These are phyloP conservation scores for Sinhomidia bicolor DNA, from an alignment of 2,888 invertebrate genomes.

Conservation along the genomic window DNA sequence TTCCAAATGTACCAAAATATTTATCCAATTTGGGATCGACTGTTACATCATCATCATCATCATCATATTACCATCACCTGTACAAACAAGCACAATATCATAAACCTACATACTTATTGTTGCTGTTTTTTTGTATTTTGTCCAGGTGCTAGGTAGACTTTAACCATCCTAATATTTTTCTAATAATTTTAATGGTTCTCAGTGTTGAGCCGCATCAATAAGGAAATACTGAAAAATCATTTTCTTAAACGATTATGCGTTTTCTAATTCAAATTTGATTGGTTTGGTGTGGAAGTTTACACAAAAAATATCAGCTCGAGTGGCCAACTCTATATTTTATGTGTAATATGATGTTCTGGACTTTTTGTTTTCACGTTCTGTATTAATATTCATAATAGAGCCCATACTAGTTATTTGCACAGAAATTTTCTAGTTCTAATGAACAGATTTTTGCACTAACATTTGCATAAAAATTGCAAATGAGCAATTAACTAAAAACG, in stretches of 20 bases:
- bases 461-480: not conserved
- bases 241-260: not conserved
- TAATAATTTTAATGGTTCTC: not conserved
- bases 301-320: no score
- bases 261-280: not conserved
- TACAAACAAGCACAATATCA: no score
- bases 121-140: no score
- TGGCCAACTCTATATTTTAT: no score
- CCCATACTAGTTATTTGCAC: no score
- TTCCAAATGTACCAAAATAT: not conserved
- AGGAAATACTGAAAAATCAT: not conserved
- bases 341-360: no score
- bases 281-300: constrained; percentile 14
- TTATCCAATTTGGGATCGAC: not conserved
- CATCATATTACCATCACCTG: not conserved
- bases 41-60: not conserved
- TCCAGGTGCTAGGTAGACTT: no score
- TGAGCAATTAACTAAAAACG: not conserved
- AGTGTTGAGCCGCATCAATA: not conserved
- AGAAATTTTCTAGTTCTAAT: no score
- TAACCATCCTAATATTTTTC: not conserved
- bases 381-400: no score
- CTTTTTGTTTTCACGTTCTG: no score
- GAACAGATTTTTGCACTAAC: not conserved
- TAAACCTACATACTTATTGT: no score